Conservation (phyloP, 2,113 vertebrate species). For the Brachypteracias leptosomus region DNA sequence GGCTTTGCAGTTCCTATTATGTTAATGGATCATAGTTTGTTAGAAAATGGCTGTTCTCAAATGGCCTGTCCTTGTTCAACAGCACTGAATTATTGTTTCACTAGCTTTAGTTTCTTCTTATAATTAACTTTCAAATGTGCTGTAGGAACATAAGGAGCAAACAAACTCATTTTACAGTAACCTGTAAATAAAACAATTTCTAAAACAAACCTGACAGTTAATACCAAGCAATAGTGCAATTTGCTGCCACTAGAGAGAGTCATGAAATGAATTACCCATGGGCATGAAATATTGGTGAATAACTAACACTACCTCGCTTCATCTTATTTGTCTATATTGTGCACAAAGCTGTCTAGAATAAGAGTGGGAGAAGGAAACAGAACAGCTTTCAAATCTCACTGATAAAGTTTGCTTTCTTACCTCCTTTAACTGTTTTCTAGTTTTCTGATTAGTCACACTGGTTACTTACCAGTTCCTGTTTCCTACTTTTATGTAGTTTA, state of each 20-base stretch:
- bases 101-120: not conserved
- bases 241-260: not conserved
- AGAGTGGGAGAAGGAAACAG: not conserved
- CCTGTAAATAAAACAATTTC: slow-evolving; percentile 42
- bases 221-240: not conserved
- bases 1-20: slow-evolving; percentile 1
- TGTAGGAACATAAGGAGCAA: slow-evolving; percentile 2
- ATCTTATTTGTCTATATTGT: not conserved
- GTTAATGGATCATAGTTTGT: not conserved
- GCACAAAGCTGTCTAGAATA: not conserved
- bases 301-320: not conserved
- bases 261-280: not conserved
- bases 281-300: not conserved
- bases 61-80: not conserved
- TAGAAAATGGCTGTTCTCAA: slow-evolving; percentile 18
- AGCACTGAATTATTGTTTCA: slow-evolving; percentile 33
- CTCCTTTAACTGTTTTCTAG: not conserved
- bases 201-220: not conserved
- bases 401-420: not conserved
- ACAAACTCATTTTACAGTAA: slow-evolving; percentile 22
- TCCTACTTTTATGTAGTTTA: not conserved
- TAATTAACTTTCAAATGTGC: slow-evolving; percentile 34
- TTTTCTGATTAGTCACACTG: not conserved
- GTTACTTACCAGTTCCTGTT: not conserved
- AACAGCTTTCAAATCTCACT: not conserved